Evolutionary conservation across 2,113 vertebrate species (phyloP).

Genomic region (Grammomys dolichurus): DNA sequence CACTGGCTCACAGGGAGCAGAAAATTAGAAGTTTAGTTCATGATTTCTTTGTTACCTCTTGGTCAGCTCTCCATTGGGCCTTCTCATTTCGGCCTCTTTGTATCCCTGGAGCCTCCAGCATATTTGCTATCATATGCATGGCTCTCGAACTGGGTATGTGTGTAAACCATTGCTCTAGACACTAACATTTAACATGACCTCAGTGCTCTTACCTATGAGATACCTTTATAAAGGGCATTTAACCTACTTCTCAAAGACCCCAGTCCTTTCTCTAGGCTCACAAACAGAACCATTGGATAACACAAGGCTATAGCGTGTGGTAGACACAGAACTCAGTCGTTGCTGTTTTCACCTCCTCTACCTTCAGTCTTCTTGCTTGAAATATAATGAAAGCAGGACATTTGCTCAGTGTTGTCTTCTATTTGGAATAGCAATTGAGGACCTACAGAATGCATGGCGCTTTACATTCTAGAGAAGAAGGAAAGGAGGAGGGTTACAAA

Average conservation of each 20-base stretch:
- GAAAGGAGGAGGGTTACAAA: neutral
- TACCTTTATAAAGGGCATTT: neutral
- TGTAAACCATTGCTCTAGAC: neutral
- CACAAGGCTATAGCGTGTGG: neutral
- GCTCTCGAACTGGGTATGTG: neutral
- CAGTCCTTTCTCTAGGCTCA: neutral
- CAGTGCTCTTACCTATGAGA: neutral
- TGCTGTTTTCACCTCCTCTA: neutral
- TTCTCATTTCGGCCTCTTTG: neutral
- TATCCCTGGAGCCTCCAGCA: no score
- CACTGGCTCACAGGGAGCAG: neutral
- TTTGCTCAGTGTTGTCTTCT: neutral
- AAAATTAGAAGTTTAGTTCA: neutral
- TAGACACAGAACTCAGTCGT: accelerated
- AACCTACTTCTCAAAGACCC: neutral
- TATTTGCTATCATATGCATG: neutral
- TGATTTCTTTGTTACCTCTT: neutral
- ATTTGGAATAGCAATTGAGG: neutral
- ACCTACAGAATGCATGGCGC: neutral
- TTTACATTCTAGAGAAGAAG: neutral
- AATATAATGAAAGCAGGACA: neutral
- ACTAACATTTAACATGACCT: neutral
- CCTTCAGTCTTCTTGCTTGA: neutral
- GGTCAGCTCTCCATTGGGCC: neutral
- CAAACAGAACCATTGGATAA: neutral